phyloP scores from a whole-genome alignment of 2,113 vertebrate genomes.

The Melanerpes formicivorus region DNA sequence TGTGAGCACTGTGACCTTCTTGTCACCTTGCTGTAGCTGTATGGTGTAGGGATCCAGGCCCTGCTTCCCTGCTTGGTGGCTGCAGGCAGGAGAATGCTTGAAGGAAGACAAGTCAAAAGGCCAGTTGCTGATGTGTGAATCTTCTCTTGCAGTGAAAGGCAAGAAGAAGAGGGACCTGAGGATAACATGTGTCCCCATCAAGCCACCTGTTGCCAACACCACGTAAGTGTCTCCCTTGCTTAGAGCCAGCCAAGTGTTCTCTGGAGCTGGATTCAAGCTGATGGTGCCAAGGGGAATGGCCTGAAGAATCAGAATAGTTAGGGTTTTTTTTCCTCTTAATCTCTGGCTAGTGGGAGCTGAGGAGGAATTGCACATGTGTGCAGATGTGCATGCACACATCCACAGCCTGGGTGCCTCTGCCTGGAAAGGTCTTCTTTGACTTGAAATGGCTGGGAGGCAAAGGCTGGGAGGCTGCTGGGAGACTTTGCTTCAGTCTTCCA shows the following conservation, averaged over 20 bases:
- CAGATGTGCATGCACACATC: fast-evolving
- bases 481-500: not conserved
- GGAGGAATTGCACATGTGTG: not conserved
- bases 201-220: slow-evolving; percentile 70
- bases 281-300: not conserved
- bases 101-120: not conserved
- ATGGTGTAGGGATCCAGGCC: not conserved
- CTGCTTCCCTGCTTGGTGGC: not conserved
- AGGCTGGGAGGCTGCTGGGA: not conserved
- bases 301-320: not conserved
- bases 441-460: not conserved
- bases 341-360: not conserved
- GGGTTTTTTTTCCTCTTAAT: not conserved
- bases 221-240: slow-evolving; percentile 73
- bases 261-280: not conserved
- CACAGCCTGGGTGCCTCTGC: not conserved
- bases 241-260: not conserved
- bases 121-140: not conserved
- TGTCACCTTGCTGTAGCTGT: not conserved
- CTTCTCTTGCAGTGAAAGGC: slow-evolving; percentile 71
- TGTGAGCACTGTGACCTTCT: not conserved
- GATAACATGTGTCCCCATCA: slow-evolving; percentile 75
- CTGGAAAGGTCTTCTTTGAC: not conserved
- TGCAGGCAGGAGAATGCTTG: not conserved
- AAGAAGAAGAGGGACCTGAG: slow-evolving; percentile 77